Conservation (phyloP, 1,140 invertebrate species). For the Pseudomyrmex flavicornis region DNA sequence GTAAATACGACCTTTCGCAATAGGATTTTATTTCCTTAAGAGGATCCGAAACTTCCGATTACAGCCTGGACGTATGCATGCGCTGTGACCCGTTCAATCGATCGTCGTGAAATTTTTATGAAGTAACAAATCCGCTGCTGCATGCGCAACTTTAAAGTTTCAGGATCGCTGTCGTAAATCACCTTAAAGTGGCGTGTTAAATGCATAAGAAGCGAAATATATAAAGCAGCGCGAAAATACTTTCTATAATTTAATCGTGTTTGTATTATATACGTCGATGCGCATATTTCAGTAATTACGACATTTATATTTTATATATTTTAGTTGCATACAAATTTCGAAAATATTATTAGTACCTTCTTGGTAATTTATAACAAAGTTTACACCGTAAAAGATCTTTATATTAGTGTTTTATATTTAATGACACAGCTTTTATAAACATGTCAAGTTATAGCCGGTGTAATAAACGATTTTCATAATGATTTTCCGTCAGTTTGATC, state of each 20-base stretch:
- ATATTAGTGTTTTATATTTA: no score
- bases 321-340: slow-evolving; percentile 10
- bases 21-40: slow-evolving; percentile 67
- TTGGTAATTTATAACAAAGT: not conserved
- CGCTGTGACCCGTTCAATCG: slow-evolving; percentile 59
- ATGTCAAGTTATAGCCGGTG: not conserved
- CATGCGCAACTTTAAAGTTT: slow-evolving; percentile 29
- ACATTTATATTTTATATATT: not conserved
- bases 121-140: slow-evolving; percentile 34
- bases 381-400: no score
- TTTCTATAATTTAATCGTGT: no score
- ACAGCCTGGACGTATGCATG: slow-evolving; percentile 33
- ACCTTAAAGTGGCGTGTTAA: slow-evolving; percentile 4
- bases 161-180: slow-evolving; percentile 28
- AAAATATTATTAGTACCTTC: not conserved
- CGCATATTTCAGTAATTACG: not conserved
- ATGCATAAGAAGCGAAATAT: not conserved
- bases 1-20: slow-evolving; percentile 34
- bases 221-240: not conserved
- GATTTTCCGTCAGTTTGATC: not conserved
- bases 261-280: no score
- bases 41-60: slow-evolving; percentile 58
- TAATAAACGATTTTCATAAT: slow-evolving; percentile 1
- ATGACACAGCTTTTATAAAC: not conserved
- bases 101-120: slow-evolving; percentile 63